These are phyloP conservation scores for Silurus glanis DNA, from an alignment of 2,113 vertebrate genomes.

Conservation along the genomic window DNA sequence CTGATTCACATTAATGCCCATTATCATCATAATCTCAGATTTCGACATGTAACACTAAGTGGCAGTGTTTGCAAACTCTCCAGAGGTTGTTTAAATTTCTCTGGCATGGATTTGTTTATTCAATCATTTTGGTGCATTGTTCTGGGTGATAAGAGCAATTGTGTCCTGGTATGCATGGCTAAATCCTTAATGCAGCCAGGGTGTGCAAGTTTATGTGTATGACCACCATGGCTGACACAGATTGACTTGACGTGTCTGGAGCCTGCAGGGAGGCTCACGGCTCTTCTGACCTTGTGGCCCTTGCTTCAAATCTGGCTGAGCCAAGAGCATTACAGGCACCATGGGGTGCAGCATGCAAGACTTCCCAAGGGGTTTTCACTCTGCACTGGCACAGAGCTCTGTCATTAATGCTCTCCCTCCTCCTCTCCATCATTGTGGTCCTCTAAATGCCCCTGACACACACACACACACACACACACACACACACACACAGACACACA, in stretches of 20 bases:
- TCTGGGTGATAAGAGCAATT: constrained; percentile 12
- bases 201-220: constrained; percentile 32
- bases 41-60: neutral
- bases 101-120: constrained; percentile 8
- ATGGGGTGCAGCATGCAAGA: constrained; percentile 42
- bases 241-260: constrained; percentile 52
- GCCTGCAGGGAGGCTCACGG: constrained; percentile 42
- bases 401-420: constrained; percentile 30
- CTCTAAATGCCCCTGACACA: constrained; percentile 16
- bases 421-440: neutral
- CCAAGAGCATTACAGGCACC: constrained; percentile 43
- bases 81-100: constrained; percentile 2
- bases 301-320: constrained; percentile 41
- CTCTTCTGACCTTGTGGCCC: constrained; percentile 35
- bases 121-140: constrained; percentile 27
- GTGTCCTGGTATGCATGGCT: constrained; percentile 35
- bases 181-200: constrained; percentile 41
- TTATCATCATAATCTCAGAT: neutral
- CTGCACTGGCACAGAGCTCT: constrained; percentile 36
- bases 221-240: constrained; percentile 44
- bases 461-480: neutral
- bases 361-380: constrained; percentile 40
- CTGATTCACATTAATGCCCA: neutral
- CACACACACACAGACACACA: neutral
- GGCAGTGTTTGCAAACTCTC: constrained; percentile 34